Percentiles rank a stretch among this genome's conserved stretches.
These are phyloP conservation scores for Margaritifera margaritifera DNA, from an alignment of 2,888 invertebrate species.

Conservation along the genomic window DNA sequence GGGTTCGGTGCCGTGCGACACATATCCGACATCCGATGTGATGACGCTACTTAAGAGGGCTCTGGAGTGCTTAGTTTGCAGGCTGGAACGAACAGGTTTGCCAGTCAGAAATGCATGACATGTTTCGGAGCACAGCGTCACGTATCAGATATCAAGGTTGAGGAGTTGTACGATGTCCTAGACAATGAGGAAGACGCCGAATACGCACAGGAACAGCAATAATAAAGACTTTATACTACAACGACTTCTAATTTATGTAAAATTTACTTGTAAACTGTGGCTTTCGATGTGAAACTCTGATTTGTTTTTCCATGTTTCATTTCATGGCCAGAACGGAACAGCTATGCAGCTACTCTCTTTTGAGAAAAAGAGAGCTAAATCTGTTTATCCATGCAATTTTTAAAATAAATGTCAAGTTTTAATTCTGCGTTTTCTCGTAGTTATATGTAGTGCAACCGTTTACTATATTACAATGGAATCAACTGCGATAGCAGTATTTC, in stretches of 20 bases:
- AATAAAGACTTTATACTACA: conserved; percentile 52
- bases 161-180: conserved; percentile 41
- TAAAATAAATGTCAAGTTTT: no score
- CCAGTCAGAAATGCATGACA: conserved; percentile 66
- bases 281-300: no score
- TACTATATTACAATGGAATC: no score
- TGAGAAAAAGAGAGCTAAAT: no score
- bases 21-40: conserved; percentile 68
- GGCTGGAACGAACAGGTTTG: conserved; percentile 67
- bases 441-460: no score
- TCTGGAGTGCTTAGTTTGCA: conserved; percentile 61
- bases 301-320: no score
- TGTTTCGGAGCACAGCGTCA: conserved; percentile 66
- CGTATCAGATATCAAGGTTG: conserved; percentile 67
- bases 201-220: conserved; percentile 58
- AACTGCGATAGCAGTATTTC: no score
- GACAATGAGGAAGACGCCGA: neutral
- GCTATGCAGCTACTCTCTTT: no score
- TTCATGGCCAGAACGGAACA: no score
- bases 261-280: no score
- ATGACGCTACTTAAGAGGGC: conserved; percentile 53
- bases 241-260: conserved; percentile 45
- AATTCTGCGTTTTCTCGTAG: no score
- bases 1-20: conserved; percentile 67
- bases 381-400: no score